phyloP scores from a whole-genome alignment of 2,113 vertebrate genomes.

The Pterocles gutturalis region DNA sequence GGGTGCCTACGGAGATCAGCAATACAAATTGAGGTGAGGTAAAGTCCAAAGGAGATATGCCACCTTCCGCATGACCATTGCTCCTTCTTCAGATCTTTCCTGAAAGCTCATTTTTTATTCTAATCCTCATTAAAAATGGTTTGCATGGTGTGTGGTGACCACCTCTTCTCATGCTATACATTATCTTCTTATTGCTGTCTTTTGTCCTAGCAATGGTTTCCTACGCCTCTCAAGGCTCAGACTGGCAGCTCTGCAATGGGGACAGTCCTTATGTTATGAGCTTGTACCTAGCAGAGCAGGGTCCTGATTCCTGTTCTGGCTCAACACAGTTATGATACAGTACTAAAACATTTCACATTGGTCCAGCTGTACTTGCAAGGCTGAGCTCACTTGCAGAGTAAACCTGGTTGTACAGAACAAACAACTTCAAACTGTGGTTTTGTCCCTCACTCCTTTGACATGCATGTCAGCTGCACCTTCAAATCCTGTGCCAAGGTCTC shows the following conservation, averaged over 20 bases:
- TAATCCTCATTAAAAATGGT: background rate
- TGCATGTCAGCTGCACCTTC: background rate
- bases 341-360: background rate
- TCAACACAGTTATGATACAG: background rate
- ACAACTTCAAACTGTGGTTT: fast-evolving
- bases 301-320: background rate
- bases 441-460: background rate
- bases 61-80: fast-evolving
- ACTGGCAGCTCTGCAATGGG: fast-evolving
- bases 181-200: background rate
- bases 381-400: background rate
- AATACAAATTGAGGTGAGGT: background rate
- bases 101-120: background rate
- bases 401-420: background rate
- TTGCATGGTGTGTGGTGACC: background rate
- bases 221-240: background rate
- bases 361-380: background rate
- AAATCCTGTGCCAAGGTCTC: background rate
- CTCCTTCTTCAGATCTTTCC: background rate
- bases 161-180: background rate
- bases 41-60: background rate
- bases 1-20: background rate
- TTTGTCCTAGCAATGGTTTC: background rate
- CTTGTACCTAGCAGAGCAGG: background rate
- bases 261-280: background rate